These are phyloP conservation scores for Rana temporaria DNA, from an alignment of 2,113 vertebrate genomes.

Conservation along the genomic window DNA sequence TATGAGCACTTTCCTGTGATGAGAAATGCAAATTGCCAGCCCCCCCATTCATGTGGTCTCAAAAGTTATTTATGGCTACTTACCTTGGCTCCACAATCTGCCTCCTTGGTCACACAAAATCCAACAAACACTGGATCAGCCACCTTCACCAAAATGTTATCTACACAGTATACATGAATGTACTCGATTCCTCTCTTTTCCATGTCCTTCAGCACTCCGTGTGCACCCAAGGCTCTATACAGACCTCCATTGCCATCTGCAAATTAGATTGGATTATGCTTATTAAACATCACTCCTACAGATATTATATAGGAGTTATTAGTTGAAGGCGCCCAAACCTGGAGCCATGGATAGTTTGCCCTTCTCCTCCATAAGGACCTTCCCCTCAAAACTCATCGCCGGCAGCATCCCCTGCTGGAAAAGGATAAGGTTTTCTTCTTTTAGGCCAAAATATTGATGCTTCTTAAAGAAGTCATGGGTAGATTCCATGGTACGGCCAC, in stretches of 20 bases:
- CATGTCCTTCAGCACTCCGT: constrained; percentile 87
- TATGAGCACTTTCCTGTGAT: too few relatives aligned
- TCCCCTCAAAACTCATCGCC: constrained; percentile 89
- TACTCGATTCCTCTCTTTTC: constrained; percentile 78
- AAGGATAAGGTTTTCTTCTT: constrained; percentile 84
- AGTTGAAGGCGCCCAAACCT: constrained; percentile 70
- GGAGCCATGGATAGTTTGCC: constrained; percentile 93
- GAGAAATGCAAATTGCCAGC: too few relatives aligned
- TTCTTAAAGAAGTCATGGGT: constrained; percentile 87
- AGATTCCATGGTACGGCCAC: constrained; percentile 89
- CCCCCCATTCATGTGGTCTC: too few relatives aligned
- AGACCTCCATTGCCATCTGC: constrained; percentile 96
- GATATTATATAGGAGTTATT: too few relatives aligned
- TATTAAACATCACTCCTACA: too few relatives aligned
- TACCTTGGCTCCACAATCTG: constrained; percentile 98
- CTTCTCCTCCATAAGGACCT: constrained; percentile 91
- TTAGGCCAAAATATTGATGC: constrained; percentile 88
- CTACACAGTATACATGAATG: constrained; percentile 93
- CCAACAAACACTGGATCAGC: constrained; percentile 94
- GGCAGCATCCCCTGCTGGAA: constrained; percentile 99
- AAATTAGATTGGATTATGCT: neutral
- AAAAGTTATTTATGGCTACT: neutral
- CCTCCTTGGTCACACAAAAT: constrained; percentile 91
- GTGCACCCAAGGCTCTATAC: constrained; percentile 87
- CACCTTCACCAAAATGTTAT: constrained; percentile 96